Conservation (phyloP, 2,797 vertebrate genomes). For the Clarias laeviceps region DNA sequence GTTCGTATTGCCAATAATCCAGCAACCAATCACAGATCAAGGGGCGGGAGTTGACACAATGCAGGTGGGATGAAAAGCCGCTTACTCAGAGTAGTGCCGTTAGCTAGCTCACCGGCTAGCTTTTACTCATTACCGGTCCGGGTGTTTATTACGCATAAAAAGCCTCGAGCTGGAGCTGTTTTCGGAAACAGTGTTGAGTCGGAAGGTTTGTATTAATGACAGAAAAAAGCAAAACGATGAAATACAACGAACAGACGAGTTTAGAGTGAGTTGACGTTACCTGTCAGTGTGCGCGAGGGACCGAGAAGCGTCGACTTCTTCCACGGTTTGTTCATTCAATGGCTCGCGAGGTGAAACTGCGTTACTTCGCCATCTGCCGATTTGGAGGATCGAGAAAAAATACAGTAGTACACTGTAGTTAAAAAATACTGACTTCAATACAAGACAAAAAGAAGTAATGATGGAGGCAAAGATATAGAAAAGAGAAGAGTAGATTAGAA, state of each 20-base stretch:
- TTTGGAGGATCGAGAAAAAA: neutral
- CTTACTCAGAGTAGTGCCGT: slow-evolving; percentile 34
- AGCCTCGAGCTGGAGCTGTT: neutral
- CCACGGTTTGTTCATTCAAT: neutral
- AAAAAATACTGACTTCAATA: neutral
- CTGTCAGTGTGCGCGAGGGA: slow-evolving; percentile 70
- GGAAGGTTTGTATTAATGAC: neutral
- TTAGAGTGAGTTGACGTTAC: slow-evolving; percentile 61
- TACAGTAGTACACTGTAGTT: too few relatives aligned
- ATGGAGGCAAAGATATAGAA: neutral
- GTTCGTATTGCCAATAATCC: neutral
- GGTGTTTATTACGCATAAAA: neutral
- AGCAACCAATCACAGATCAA: neutral
- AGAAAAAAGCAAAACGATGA: neutral
- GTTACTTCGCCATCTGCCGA: slow-evolving; percentile 29
- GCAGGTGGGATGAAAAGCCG: slow-evolving; percentile 9
- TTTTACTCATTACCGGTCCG: neutral
- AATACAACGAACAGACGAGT: slow-evolving; percentile 34
- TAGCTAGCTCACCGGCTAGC: slow-evolving; percentile 46
- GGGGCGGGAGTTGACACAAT: neutral
- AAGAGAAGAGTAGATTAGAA: neutral
- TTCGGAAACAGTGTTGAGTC: neutral
- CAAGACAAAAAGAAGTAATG: neutral
- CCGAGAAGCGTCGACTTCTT: slow-evolving; percentile 22
- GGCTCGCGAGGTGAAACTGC: neutral